phyloP scores from a whole-genome alignment of 2,113 vertebrate genomes.

The Theristicus caerulescens region DNA sequence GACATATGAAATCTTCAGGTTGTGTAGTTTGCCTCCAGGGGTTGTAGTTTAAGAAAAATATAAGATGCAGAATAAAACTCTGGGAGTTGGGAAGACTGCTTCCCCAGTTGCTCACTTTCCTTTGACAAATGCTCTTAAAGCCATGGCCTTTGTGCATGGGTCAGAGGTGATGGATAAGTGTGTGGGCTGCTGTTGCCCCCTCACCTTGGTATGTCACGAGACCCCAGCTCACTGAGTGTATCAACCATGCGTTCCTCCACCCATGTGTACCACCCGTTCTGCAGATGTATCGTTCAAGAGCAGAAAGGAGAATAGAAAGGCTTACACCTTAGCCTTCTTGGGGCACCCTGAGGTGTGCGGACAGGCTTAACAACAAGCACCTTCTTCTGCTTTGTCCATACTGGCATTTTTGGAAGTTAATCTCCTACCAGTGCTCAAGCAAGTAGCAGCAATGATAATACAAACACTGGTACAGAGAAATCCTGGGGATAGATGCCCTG shows the following conservation, averaged over 20 bases:
- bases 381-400: not conserved
- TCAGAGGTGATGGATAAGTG: not conserved
- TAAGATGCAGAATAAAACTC: not conserved
- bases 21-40: not conserved
- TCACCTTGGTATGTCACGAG: not conserved
- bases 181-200: not conserved
- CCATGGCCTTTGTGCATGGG: not conserved
- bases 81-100: not conserved
- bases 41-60: not conserved
- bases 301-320: not conserved
- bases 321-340: not conserved
- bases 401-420: not conserved
- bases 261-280: fast-evolving
- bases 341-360: not conserved
- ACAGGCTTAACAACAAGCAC: not conserved
- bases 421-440: not conserved
- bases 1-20: not conserved
- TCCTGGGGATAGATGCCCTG: not conserved
- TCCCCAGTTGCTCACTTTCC: not conserved
- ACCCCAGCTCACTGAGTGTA: not conserved
- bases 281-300: not conserved
- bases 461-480: not conserved
- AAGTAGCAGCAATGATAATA: not conserved
- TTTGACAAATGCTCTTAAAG: not conserved
- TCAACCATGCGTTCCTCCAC: fast-evolving